Conservation (phyloP, 2,113 vertebrate genomes). For the Danionella cerebrum region DNA sequence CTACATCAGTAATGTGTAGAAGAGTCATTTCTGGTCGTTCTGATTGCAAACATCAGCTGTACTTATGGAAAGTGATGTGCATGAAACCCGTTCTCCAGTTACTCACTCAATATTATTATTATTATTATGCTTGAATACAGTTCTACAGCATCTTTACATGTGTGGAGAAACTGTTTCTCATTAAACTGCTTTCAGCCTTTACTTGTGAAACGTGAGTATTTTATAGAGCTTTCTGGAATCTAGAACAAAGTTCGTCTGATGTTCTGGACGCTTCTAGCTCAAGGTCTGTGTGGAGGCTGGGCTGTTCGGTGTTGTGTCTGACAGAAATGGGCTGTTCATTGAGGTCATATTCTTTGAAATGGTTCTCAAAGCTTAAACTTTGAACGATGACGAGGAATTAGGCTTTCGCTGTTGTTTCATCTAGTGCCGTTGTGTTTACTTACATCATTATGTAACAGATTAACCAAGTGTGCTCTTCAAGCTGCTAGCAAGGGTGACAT, state of each 20-base stretch:
- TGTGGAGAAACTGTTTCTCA: slow-evolving; percentile 8
- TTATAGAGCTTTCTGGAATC: slow-evolving; percentile 8
- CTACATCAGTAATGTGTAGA: too few species aligned
- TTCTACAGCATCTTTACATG: neutral
- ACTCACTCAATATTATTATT: neutral
- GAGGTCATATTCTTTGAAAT: neutral
- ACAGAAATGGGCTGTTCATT: neutral
- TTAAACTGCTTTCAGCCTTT: slow-evolving; percentile 17
- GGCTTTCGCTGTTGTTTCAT: neutral
- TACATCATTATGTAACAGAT: neutral
- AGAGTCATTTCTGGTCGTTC: too few species aligned
- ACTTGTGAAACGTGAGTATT: neutral
- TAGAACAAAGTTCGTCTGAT: slow-evolving; percentile 9
- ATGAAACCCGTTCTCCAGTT: slow-evolving; percentile 6
- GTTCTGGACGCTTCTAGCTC: neutral
- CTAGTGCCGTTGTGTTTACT: neutral
- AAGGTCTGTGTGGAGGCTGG: neutral
- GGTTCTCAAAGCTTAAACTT: neutral
- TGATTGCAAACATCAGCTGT: too few species aligned
- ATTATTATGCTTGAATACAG: neutral
- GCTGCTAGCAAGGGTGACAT: neutral
- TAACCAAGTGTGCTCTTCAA: neutral
- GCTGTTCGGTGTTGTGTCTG: neutral
- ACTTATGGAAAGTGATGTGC: slow-evolving; percentile 15
- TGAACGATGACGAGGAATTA: neutral